These are phyloP conservation scores for Hydrozoanthus tunicans DNA, from an alignment of 64 coral and sea anemone species.

Conservation along the genomic window DNA sequence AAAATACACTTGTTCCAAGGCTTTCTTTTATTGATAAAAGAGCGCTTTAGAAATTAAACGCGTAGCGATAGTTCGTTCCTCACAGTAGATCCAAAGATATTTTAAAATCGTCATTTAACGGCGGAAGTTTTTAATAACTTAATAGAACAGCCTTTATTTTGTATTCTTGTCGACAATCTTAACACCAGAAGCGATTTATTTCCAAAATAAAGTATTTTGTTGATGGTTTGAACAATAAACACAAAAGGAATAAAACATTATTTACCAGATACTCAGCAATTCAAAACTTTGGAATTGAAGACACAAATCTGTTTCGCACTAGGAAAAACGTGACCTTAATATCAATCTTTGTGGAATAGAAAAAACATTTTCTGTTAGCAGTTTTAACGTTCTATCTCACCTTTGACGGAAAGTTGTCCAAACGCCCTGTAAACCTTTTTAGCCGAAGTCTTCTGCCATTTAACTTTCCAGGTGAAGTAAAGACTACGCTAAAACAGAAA, in stretches of 20 bases:
- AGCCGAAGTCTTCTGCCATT: conserved; percentile 30
- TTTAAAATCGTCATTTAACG: no score
- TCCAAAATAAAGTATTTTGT: conserved; percentile 27
- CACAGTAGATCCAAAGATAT: no score
- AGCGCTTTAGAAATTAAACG: no score
- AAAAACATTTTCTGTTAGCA: background rate
- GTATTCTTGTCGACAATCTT: background rate
- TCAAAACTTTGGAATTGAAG: background rate
- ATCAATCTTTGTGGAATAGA: background rate
- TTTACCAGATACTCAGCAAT: background rate
- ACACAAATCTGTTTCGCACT: background rate
- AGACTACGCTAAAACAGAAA: background rate
- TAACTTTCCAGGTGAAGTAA: conserved; percentile 7
- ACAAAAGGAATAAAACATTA: background rate
- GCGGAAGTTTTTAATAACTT: no score
- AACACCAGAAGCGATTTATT: background rate
- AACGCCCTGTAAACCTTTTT: background rate
- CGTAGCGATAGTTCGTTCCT: no score
- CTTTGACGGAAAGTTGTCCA: conserved; percentile 11
- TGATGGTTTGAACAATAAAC: background rate
- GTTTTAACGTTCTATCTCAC: background rate
- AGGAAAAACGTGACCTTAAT: background rate
- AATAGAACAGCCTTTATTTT: no score
- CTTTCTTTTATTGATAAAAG: background rate
- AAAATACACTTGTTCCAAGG: background rate